Evolutionary conservation across 2,113 vertebrate species (phyloP).

Genomic region (Eretmochelys imbricata): DNA sequence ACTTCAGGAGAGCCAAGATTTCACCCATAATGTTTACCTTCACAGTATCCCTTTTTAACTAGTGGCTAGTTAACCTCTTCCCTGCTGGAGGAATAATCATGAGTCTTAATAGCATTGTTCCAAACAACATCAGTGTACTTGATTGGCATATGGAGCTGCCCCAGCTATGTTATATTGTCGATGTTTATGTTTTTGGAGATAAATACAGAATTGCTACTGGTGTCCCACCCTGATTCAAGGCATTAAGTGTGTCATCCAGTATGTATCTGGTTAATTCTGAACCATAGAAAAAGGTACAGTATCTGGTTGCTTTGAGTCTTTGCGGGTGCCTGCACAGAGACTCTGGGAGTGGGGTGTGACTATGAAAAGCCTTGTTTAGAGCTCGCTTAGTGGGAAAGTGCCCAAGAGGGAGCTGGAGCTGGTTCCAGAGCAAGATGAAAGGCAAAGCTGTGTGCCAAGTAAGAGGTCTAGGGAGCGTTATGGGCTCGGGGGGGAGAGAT

Average conservation of each 20-base stretch:
- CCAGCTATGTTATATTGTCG: not conserved
- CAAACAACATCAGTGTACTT: not conserved
- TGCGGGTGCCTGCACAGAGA: slow-evolving; percentile 23
- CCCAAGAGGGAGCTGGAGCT: not conserved
- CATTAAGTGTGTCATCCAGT: not conserved
- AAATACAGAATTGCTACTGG: not conserved
- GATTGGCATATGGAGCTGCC: not conserved
- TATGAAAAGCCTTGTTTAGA: slow-evolving; percentile 58
- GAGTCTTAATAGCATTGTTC: not conserved
- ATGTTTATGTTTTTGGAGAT: not conserved
- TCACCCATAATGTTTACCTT: not conserved
- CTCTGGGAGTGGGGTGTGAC: slow-evolving; percentile 30
- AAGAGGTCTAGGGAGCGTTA: not conserved
- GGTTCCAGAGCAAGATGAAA: slow-evolving; percentile 11
- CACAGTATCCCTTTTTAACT: not conserved
- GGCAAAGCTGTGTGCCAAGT: not conserved
- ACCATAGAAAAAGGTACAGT: not conserved
- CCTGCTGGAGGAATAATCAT: not conserved
- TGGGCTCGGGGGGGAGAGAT: not conserved
- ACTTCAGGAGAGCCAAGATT: not conserved
- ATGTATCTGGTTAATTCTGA: not conserved
- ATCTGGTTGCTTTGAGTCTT: slow-evolving; percentile 44
- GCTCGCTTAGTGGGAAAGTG: slow-evolving; percentile 8
- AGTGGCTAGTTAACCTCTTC: not conserved
- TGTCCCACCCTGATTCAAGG: not conserved